phyloP scores from a whole-genome alignment of 2,888 invertebrate genomes.

The Acronicta alni region DNA sequence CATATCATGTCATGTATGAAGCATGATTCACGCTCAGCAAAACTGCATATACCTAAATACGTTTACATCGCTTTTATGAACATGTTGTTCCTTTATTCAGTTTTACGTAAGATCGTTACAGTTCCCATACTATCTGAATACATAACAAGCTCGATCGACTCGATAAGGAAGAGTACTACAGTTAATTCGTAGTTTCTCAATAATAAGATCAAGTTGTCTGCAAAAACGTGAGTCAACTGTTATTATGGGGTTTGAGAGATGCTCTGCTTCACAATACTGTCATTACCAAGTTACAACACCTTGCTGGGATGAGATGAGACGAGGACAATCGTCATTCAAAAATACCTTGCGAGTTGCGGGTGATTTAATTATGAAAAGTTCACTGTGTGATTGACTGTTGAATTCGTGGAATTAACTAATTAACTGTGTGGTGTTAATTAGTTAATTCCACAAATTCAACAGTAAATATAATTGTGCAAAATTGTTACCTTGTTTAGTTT shows the following conservation, averaged over 20 bases:
- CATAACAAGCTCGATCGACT: slow-evolving; percentile 80
- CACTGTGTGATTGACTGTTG: too few relatives aligned
- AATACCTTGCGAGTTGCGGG: slow-evolving; percentile 55
- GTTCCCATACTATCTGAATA: slow-evolving; percentile 83
- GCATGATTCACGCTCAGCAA: slow-evolving; percentile 21
- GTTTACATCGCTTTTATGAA: slow-evolving; percentile 50
- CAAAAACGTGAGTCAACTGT: slow-evolving; percentile 85
- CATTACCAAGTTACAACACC: slow-evolving; percentile 81
- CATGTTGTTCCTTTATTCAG: slow-evolving; percentile 47
- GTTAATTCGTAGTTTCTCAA: slow-evolving; percentile 79
- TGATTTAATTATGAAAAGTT: slow-evolving; percentile 49
- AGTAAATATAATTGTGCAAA: background rate
- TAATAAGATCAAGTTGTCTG: slow-evolving; percentile 80
- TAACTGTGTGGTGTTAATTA: slow-evolving; percentile 33
- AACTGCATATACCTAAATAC: slow-evolving; percentile 26
- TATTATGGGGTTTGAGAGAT: slow-evolving; percentile 74
- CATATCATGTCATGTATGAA: background rate
- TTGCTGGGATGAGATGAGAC: slow-evolving; percentile 53
- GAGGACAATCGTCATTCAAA: slow-evolving; percentile 60
- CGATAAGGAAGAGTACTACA: slow-evolving; percentile 79
- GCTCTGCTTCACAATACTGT: slow-evolving; percentile 79
- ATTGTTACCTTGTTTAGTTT: background rate
- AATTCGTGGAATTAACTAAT: too few relatives aligned
- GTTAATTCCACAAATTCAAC: slow-evolving; percentile 12
- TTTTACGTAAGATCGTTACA: slow-evolving; percentile 79